Conservation (phyloP, 2,797 vertebrate genomes). For the Synanceia verrucosa region DNA sequence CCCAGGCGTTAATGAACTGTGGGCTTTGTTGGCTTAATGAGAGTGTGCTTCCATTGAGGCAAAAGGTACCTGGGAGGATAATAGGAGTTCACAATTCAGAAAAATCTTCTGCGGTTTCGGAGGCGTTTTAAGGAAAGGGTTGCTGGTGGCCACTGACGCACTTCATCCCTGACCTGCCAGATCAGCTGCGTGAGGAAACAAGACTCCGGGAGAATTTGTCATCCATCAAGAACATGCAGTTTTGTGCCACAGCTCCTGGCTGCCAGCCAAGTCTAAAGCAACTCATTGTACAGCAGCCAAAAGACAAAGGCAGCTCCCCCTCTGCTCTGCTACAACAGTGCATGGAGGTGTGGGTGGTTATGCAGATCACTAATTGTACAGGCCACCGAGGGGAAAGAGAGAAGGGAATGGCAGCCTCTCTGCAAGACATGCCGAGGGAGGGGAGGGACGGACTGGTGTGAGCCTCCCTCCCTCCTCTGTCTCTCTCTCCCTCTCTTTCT, state of each 20-base stretch:
- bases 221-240: slow-evolving; percentile 65
- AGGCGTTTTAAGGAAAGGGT: slow-evolving; percentile 44
- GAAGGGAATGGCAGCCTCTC: slow-evolving; percentile 75
- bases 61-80: slow-evolving; percentile 57
- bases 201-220: slow-evolving; percentile 60
- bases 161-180: slow-evolving; percentile 63
- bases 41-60: slow-evolving; percentile 49
- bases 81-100: slow-evolving; percentile 48
- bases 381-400: slow-evolving; percentile 74
- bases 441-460: slow-evolving; percentile 73
- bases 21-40: slow-evolving; percentile 71
- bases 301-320: slow-evolving; percentile 78
- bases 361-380: slow-evolving; percentile 81
- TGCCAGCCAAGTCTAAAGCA: slow-evolving; percentile 67
- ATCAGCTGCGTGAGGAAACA: slow-evolving; percentile 61
- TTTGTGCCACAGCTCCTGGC: slow-evolving; percentile 66
- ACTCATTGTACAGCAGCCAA: slow-evolving; percentile 75
- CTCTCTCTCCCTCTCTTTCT: slow-evolving; percentile 50
- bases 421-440: slow-evolving; percentile 76
- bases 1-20: slow-evolving; percentile 80
- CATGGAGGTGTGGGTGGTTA: slow-evolving; percentile 79
- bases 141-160: slow-evolving; percentile 25
- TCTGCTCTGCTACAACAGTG: slow-evolving; percentile 53
- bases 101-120: slow-evolving; percentile 44
- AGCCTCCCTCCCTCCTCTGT: slow-evolving; percentile 62